Base-by-base conservation (phyloP, 2,113 vertebrate species). In the Scatophagus argus region DNA sequence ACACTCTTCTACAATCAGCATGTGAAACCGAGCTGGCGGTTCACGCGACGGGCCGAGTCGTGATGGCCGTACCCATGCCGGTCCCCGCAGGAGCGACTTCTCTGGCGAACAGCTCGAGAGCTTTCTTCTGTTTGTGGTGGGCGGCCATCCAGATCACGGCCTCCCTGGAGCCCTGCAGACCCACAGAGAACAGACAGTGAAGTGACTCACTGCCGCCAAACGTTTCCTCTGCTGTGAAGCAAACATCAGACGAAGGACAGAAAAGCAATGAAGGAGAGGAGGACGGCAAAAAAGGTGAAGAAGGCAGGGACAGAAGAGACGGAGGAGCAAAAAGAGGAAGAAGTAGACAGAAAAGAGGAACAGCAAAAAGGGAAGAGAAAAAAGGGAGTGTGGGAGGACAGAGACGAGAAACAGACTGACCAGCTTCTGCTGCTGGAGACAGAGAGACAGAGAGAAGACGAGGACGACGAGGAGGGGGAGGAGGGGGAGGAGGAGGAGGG, bases 101-200 rank as follows among this genome's bases (percentile, higher is more conserved):
- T 78, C 91, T 96, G 65, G 95, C 89, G 77, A 97, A 97, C n/a
- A 96, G 41, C 69, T 97, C 95, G 56, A 97, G 71, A 44, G 95
- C 96, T 80, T 92, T 94, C 88, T 94, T 97, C 87, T 95, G 94
- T 72, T 91, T 95, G 90, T 97, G 96, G 71, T 93, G 93, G 44
- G 95, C 95, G 58, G 94, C 93, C 93, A 98, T 86, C 95, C 96
- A 98, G 77, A 97, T 43, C 38, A 97, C 95, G 2, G 86, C 95
- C 91, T 97, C 95, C 25, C 95, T 92, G 72, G 83, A 90, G 64
- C 86, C 90, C 94, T 97, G 60, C 13, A 13, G 21, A 54, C 21
- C 47, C 29, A 59, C 25, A 55, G 39, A 58, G 0, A 46, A 47
- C 21, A 13, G 21, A 39, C 19, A 55, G n/a, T n/a, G n/a, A n/a